Evolutionary conservation across 1,140 invertebrate genomes (phyloP).

Genomic region (Vanessa atalanta): DNA sequence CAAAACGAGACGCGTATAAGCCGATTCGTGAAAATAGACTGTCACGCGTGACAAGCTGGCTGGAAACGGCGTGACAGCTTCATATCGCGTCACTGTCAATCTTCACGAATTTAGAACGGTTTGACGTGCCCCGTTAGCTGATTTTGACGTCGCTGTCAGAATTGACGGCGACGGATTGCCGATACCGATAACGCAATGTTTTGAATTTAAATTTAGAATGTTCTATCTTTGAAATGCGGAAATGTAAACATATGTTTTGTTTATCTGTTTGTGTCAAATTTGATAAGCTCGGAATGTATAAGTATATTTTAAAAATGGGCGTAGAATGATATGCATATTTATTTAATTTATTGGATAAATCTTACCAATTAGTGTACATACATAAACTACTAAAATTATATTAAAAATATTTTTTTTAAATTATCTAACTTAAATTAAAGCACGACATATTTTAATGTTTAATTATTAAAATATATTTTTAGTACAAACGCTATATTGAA

Average conservation of each 20-base stretch:
- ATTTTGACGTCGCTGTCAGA: slow-evolving; percentile 48
- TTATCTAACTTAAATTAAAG: no score
- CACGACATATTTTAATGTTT: no score
- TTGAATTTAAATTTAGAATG: slow-evolving; percentile 19
- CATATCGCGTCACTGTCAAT: slow-evolving; percentile 66
- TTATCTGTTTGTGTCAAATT: no score
- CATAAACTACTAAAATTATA: no score
- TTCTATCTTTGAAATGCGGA: slow-evolving; percentile 19
- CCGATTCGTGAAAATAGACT: slow-evolving; percentile 41
- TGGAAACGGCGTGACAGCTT: slow-evolving; percentile 50
- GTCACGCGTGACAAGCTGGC: slow-evolving; percentile 35
- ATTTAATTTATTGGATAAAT: no score
- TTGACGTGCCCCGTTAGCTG: slow-evolving; percentile 50
- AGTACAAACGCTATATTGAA: no score
- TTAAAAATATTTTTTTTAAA: no score
- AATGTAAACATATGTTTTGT: not conserved
- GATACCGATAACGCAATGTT: slow-evolving; percentile 42
- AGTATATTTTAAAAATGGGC: no score
- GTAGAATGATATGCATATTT: no score
- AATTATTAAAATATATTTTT: no score
- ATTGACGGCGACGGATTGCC: slow-evolving; percentile 35
- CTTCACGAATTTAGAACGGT: slow-evolving; percentile 49
- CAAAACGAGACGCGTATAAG: slow-evolving; percentile 14
- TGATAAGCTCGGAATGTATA: no score
- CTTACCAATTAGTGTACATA: no score